Base-by-base conservation (phyloP, 2,888 invertebrate genomes). In the Nomada lathburiana region DNA sequence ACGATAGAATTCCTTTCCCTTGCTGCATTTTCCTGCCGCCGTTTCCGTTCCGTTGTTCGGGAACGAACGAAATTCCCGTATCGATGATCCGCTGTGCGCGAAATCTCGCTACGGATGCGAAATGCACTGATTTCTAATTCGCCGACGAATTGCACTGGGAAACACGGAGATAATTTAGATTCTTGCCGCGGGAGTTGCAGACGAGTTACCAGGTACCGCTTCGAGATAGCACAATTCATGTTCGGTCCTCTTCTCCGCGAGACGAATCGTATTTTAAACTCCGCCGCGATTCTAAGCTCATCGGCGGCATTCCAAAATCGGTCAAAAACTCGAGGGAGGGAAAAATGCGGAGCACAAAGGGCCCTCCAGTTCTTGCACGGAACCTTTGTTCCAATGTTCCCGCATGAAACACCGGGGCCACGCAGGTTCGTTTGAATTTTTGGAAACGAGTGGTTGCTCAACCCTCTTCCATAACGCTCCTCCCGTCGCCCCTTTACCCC, bases 401-500 rank as follows among this genome's bases (percentile, higher is more conserved):
- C 36, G 36, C 36, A 36, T 36, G 36, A 36, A 50, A 50, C 50
- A 16, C 50, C 5, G 50, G 50, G 36, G 36, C 5, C 36, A 5
- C 36, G 7, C 36, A 5, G 36, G 36, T 36, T 36, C 36, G 36
- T 36, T 36, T 36, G 36, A 36, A 36, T 36, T 36, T 82, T 82
- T 72, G 76, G 72, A 80, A 82, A 76, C 59, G 26, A 67, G 20
- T 62, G 29, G 70, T 55, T 23, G 47, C 26, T 60, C 50, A 65
- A 81, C 76, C 81, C 76, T 72, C 36, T 75, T 47, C 23, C 36
- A 36, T 36, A 82, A 82, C 82, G 53, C 60, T 72, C 65, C 50
- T n/a, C 42, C 36, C 23, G 50, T 20, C 26, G 42, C 26, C 44
- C 42, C 26, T 42, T 11, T 2, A 18, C 52, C 20, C 26, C 18